A percentile compares a stretch with the other conserved stretches of the same genome.
phyloP scores from a whole-genome alignment of 2,888 invertebrate species.

The Pseudococcus longispinus region DNA sequence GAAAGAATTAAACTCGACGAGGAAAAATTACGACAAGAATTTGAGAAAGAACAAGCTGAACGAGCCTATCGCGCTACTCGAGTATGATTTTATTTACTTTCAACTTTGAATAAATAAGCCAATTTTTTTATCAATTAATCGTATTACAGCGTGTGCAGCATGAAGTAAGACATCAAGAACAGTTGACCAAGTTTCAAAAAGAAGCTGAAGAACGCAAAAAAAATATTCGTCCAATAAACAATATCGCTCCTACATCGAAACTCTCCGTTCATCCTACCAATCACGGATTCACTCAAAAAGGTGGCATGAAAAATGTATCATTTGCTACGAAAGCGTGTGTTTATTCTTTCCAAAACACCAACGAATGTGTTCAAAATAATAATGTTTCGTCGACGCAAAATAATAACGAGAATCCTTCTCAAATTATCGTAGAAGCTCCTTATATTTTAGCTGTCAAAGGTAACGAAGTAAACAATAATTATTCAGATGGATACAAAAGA shows the following conservation, averaged over 20 bases:
- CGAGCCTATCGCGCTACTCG: not conserved
- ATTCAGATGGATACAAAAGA: not conserved
- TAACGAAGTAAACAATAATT: not conserved
- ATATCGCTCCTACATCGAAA: not conserved
- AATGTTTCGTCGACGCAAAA: not conserved
- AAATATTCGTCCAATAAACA: not conserved
- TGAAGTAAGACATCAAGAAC: conserved; percentile 13
- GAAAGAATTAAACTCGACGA: conserved; percentile 14
- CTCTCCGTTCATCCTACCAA: not conserved
- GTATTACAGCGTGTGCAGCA: conserved; percentile 29
- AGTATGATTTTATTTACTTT: not conserved
- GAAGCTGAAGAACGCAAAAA: conserved; percentile 1
- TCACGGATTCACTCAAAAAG: not conserved
- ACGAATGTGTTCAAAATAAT: not conserved
- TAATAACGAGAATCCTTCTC: not conserved
- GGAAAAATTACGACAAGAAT: conserved; percentile 37
- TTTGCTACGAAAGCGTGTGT: conserved; percentile 44
- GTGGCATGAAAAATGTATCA: conserved; percentile 36
- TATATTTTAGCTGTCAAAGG: conserved; percentile 39
- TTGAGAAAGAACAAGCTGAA: conserved; percentile 36
- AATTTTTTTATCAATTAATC: not conserved
- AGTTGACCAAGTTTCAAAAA: conserved; percentile 9
- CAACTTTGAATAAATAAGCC: not conserved
- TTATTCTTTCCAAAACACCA: not conserved
- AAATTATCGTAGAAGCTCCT: conserved; percentile 44